A percentile compares a stretch with the other conserved stretches of the same genome.
Conservation (phyloP, 2,113 vertebrate genomes). For the Colius striatus region DNA sequence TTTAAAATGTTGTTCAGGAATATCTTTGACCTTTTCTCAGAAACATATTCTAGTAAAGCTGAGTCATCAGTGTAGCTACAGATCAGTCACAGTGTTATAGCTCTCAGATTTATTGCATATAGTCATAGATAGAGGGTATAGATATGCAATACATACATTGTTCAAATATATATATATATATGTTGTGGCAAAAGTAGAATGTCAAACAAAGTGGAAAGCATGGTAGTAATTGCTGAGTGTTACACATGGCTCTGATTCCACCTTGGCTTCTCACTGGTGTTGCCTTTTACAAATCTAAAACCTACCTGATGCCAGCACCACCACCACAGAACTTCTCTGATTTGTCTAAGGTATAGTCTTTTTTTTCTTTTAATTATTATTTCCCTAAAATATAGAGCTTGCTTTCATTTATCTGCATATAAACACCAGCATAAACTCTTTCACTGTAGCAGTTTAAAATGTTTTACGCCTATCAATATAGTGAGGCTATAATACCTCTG, state of each 20-base stretch:
- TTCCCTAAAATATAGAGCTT: neutral
- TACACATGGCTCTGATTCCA: neutral
- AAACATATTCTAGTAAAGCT: neutral
- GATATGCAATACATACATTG: neutral
- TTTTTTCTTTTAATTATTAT: neutral
- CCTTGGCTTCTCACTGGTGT: neutral
- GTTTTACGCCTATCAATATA: neutral
- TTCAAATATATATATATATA: neutral
- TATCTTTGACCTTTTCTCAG: neutral
- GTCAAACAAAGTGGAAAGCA: neutral
- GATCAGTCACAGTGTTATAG: neutral
- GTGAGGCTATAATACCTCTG: neutral
- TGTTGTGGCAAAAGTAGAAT: neutral
- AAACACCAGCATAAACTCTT: neutral
- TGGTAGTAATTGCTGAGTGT: neutral
- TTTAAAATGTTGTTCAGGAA: neutral
- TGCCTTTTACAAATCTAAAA: neutral
- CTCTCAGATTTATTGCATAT: neutral
- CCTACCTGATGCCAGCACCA: neutral
- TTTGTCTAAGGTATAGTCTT: neutral
- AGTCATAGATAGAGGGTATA: neutral
- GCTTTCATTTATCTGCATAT: neutral
- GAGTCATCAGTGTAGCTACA: neutral
- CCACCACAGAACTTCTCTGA: neutral
- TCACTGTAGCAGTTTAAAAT: neutral